These are phyloP conservation scores for Brenthis ino DNA, from an alignment of 2,888 invertebrate species.

Conservation along the genomic window DNA sequence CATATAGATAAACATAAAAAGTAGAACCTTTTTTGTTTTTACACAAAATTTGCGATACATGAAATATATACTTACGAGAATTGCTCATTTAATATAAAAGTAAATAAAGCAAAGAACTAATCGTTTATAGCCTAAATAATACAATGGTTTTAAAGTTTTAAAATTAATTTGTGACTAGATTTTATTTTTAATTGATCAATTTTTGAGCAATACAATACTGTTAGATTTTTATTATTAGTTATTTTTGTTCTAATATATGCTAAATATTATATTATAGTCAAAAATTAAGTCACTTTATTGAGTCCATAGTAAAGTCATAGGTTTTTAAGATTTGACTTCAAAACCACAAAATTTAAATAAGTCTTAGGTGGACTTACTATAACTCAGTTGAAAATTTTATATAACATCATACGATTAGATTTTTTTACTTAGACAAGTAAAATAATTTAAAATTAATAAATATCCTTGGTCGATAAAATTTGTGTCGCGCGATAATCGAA, in stretches of 20 bases:
- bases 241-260: slow-evolving; percentile 4
- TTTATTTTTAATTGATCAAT: slow-evolving; percentile 23
- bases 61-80: too few species aligned
- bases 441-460: too few species aligned
- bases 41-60: too few species aligned
- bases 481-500: too few species aligned
- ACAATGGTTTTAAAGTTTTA: background rate
- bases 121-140: too few species aligned
- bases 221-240: slow-evolving; percentile 16
- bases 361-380: background rate
- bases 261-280: background rate
- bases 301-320: background rate
- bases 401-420: too few species aligned
- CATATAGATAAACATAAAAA: too few species aligned
- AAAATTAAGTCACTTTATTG: background rate
- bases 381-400: background rate
- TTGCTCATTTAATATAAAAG: too few species aligned
- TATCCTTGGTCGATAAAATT: too few species aligned
- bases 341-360: background rate
- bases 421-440: too few species aligned
- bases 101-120: too few species aligned
- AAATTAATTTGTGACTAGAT: slow-evolving; percentile 33
- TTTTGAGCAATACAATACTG: slow-evolving; percentile 51
- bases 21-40: too few species aligned
- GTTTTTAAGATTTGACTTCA: background rate